Percentiles rank a stretch among this genome's conserved stretches.
Evolutionary conservation across 2,797 vertebrate genomes (phyloP).

Genomic region (Epinephelus awoara): DNA sequence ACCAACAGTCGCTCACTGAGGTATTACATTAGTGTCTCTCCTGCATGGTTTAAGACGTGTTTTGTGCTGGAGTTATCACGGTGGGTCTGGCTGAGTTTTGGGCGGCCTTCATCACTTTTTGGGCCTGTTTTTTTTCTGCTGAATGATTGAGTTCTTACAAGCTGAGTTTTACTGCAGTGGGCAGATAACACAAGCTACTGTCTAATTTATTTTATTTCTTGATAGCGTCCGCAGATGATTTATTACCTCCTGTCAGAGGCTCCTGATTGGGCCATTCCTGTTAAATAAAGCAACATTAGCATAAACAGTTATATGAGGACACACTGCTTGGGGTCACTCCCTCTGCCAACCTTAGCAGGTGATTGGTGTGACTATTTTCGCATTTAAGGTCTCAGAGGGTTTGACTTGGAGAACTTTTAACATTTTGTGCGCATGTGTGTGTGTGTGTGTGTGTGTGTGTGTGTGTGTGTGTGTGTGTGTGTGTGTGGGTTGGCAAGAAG

Average conservation of each 20-base stretch:
- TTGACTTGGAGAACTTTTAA: constrained; percentile 31
- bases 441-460: constrained; percentile 16
- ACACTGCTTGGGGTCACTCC: constrained; percentile 35
- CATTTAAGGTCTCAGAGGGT: constrained; percentile 6
- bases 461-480: constrained; percentile 24
- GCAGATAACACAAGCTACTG: constrained; percentile 65
- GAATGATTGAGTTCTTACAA: constrained; percentile 45
- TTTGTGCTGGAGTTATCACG: constrained; percentile 23
- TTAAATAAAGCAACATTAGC: constrained; percentile 77
- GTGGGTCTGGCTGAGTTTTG: constrained; percentile 17
- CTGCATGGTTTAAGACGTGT: constrained; percentile 23
- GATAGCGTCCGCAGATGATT: constrained; percentile 78
- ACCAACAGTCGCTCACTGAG: constrained; percentile 13
- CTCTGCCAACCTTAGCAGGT: neutral
- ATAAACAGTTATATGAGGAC: constrained; percentile 63
- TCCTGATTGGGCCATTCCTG: constrained; percentile 66
- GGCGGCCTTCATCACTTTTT: constrained; percentile 17
- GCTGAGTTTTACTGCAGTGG: constrained; percentile 62
- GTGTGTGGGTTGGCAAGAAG: neutral
- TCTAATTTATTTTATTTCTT: constrained; percentile 77
- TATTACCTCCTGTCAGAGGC: constrained; percentile 70
- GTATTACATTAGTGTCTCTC: constrained; percentile 22
- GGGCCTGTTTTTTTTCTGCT: constrained; percentile 7
- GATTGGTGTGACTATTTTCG: constrained; percentile 32
- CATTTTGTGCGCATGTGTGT: constrained; percentile 7